A percentile compares a stretch with the other conserved stretches of the same genome.
Evolutionary conservation across 2,113 vertebrate species (phyloP).

Genomic region (Clarias gariepinus): DNA sequence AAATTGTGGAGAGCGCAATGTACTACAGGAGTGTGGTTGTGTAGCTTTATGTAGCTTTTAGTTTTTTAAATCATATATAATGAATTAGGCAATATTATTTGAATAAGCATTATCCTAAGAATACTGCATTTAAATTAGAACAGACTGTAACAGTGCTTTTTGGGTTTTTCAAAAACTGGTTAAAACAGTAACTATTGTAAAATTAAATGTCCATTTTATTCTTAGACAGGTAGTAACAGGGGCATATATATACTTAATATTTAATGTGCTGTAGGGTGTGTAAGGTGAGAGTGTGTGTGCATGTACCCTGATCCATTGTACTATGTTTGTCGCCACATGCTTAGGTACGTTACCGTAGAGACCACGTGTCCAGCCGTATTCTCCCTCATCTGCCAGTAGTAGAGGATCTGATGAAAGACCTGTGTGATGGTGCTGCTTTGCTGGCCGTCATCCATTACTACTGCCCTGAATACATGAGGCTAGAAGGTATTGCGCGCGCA

Average conservation of each 20-base stretch:
- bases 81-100: background rate
- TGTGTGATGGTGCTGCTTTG: slow-evolving; percentile 85
- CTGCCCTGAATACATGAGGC: slow-evolving; percentile 89
- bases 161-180: background rate
- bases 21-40: background rate
- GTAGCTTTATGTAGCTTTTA: background rate
- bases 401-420: slow-evolving; percentile 88
- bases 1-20: no score
- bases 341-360: slow-evolving; percentile 92
- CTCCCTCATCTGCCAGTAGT: slow-evolving; percentile 86
- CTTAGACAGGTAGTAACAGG: background rate
- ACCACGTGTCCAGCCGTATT: slow-evolving; percentile 83
- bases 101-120: background rate
- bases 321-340: slow-evolving; percentile 26
- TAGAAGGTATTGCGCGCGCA: slow-evolving; percentile 80
- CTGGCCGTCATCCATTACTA: slow-evolving; percentile 91
- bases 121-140: background rate
- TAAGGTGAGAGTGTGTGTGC: background rate
- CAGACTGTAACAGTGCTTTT: background rate
- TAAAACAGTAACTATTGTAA: background rate
- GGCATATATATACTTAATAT: background rate
- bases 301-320: background rate
- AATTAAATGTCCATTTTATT: background rate
- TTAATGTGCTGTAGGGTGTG: slow-evolving; percentile 21
- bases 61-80: background rate